Base-by-base conservation (phyloP, 2,888 invertebrate genomes). In the Pegoplata infirma region DNA sequence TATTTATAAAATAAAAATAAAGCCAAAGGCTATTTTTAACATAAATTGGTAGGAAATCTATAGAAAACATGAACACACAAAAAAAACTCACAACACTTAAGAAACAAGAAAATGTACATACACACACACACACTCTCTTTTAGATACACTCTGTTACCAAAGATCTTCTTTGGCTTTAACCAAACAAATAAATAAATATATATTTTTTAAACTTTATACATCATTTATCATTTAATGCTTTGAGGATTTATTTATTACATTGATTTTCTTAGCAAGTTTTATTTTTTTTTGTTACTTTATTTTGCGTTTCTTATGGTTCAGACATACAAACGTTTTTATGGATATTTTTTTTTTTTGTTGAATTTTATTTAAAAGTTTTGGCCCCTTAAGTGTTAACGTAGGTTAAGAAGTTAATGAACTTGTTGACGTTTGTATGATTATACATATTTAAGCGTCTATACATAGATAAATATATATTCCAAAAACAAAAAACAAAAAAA, bases 351-450 rank as follows among this genome's bases (percentile, higher is more conserved):
- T 16, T 40, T 25, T 5, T 16, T 32, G 40, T 47, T 32, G 47
- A n/a, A 71, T 71, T 32, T 71, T 71, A 23, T 72, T 72, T 56
- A 55, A 56, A 21, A 51, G 73, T 67, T n/a, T 56, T 71, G 56
- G 63, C 73, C 67, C 69, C 77, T 69, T 28, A 74, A 78, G 78
- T 78, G 78, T 82, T 80, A 72, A 81, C 84, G 82, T 75, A 84
- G 86, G 86, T 86, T 86, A 87, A 87, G 82, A 72, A 83, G 86
- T 84, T 86, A 86, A 86, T 86, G 87, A 87, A 86, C 86, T 85
- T 86, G 87, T 87, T 86, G 86, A 87, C 74, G 78, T 79, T 55
- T 74, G 47, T n/a, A 53, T 56, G 69, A 64, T 77, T 77, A 68
- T 67, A 66, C 47, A 14, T 7, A 8, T 8, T 7, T 36, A 49